These are phyloP conservation scores for Sparidentex hasta DNA, from an alignment of 2,797 vertebrate species.

Conservation along the genomic window DNA sequence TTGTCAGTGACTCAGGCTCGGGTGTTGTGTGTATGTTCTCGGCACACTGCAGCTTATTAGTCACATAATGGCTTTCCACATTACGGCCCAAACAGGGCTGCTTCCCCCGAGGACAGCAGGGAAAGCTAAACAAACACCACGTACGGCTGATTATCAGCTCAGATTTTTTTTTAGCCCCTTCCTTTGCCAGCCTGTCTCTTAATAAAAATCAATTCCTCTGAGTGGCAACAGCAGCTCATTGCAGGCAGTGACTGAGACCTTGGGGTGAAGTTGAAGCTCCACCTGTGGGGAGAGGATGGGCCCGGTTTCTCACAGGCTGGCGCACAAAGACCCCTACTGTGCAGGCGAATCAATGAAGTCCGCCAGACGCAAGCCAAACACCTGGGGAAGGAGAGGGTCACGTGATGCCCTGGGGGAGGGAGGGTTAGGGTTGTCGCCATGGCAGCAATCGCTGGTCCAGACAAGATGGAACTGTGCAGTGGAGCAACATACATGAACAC, in stretches of 20 bases:
- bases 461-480: conserved; percentile 44
- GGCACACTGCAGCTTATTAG: conserved; percentile 62
- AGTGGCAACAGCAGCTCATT: conserved; percentile 30
- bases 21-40: conserved; percentile 20
- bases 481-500: conserved; percentile 4
- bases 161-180: conserved; percentile 12
- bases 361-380: conserved; percentile 79
- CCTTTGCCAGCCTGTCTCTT: conserved; percentile 24
- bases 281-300: conserved; percentile 76
- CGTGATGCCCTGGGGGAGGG: conserved; percentile 46
- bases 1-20: conserved; percentile 28
- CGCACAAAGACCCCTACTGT: conserved; percentile 82
- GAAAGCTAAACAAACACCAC: conserved; percentile 49
- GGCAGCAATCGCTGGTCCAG: conserved; percentile 56
- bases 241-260: conserved; percentile 36
- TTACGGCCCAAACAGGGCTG: conserved; percentile 42
- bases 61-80: conserved; percentile 69
- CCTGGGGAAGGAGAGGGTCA: conserved; percentile 78
- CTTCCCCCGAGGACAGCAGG: conserved; percentile 39
- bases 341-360: conserved; percentile 79
- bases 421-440: conserved; percentile 44
- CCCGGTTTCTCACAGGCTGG: conserved; percentile 73
- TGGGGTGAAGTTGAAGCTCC: conserved; percentile 71
- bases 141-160: conserved; percentile 39
- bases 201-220: conserved; percentile 46